phyloP scores from a whole-genome alignment of 1,140 invertebrate species.

The Leptoteleia sp. region DNA sequence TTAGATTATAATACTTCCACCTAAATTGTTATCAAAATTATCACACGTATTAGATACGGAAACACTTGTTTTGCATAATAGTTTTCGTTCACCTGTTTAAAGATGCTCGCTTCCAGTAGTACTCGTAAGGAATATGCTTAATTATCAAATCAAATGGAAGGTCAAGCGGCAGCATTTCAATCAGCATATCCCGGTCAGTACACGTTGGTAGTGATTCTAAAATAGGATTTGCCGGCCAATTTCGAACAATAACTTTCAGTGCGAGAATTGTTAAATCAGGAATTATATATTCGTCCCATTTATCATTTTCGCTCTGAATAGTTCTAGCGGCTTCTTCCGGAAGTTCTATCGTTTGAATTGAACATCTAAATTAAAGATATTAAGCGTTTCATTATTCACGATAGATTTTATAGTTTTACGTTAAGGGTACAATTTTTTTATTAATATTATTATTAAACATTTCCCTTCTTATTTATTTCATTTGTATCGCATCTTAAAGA shows the following conservation, averaged over 20 bases:
- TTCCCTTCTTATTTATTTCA: too few relatives aligned
- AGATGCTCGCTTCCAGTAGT: slow-evolving; percentile 77
- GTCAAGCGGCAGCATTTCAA: slow-evolving; percentile 75
- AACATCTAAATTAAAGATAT: slow-evolving; percentile 74
- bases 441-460: too few relatives aligned
- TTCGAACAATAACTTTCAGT: slow-evolving; percentile 64
- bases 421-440: too few relatives aligned
- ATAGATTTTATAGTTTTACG: too few relatives aligned
- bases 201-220: slow-evolving; percentile 72
- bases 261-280: slow-evolving; percentile 72
- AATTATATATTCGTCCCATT: slow-evolving; percentile 70
- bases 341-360: slow-evolving; percentile 63
- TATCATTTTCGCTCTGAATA: slow-evolving; percentile 70
- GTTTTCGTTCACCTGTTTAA: slow-evolving; percentile 69
- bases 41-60: too few relatives aligned
- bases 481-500: too few relatives aligned
- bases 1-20: slow-evolving; percentile 72
- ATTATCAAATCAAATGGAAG: slow-evolving; percentile 75
- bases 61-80: too few relatives aligned
- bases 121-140: slow-evolving; percentile 69
- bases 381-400: too few relatives aligned
- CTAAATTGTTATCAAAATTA: too few relatives aligned
- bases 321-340: slow-evolving; percentile 63
- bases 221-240: slow-evolving; percentile 72
- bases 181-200: slow-evolving; percentile 70